phyloP scores from a whole-genome alignment of 2,797 vertebrate genomes.

The Microctenopoma stevenorrisi region DNA sequence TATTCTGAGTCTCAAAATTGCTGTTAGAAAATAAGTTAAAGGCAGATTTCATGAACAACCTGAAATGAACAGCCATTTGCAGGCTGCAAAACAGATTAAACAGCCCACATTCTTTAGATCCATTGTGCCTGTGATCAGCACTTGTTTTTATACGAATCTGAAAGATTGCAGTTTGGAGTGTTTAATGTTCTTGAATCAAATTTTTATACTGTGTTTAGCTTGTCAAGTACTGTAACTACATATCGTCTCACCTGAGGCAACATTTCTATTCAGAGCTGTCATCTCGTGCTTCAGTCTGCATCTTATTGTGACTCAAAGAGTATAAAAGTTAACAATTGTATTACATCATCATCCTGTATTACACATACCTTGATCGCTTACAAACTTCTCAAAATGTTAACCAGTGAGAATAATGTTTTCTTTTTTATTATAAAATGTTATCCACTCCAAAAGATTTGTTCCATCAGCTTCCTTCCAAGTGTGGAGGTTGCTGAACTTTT shows the following conservation, averaged over 20 bases:
- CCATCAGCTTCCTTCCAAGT: slow-evolving; percentile 24
- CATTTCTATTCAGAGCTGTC: slow-evolving; percentile 34
- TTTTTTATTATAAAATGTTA: slow-evolving; percentile 60
- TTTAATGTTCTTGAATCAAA: slow-evolving; percentile 13
- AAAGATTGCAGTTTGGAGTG: neutral
- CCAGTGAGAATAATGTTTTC: slow-evolving; percentile 19
- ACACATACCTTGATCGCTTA: neutral
- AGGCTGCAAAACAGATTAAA: neutral
- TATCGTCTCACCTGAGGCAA: slow-evolving; percentile 3
- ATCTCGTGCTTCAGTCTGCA: slow-evolving; percentile 41
- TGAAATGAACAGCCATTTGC: neutral
- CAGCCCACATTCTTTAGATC: neutral
- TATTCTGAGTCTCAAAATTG: neutral
- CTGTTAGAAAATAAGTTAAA: slow-evolving; percentile 14
- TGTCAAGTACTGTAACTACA: neutral
- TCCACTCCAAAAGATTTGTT: slow-evolving; percentile 38
- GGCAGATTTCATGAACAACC: slow-evolving; percentile 14
- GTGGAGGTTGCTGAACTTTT: slow-evolving; percentile 27
- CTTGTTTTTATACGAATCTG: neutral
- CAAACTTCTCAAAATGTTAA: slow-evolving; percentile 24
- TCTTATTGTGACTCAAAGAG: slow-evolving; percentile 33
- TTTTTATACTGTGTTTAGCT: slow-evolving; percentile 31
- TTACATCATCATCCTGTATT: slow-evolving; percentile 14
- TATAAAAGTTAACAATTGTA: slow-evolving; percentile 24
- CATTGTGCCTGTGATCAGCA: neutral